phyloP scores from a whole-genome alignment of 2,888 invertebrate genomes.

The Napeogenes sylphis region DNA sequence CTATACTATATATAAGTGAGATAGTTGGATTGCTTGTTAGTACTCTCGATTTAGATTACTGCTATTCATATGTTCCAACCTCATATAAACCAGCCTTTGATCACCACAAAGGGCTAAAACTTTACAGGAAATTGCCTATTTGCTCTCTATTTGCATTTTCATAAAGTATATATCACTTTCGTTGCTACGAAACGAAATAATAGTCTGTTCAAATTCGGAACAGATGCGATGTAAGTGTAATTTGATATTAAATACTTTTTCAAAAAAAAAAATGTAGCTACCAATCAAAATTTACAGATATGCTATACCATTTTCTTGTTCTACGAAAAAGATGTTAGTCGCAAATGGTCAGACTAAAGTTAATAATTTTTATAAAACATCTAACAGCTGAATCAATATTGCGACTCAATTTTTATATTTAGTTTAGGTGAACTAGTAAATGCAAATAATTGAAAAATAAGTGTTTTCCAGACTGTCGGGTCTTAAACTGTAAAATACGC shows the following conservation, averaged over 20 bases:
- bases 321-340: no score
- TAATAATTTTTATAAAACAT: no score
- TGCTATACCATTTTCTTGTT: no score
- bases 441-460: neutral
- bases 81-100: neutral
- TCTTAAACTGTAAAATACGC: slow-evolving; percentile 4
- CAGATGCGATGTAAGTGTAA: no score
- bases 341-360: no score
- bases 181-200: no score
- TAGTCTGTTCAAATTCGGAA: no score
- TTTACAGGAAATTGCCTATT: slow-evolving; percentile 3
- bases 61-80: neutral
- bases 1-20: no score
- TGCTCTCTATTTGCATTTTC: neutral
- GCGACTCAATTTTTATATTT: neutral
- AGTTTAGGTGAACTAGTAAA: neutral
- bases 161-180: neutral
- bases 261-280: no score
- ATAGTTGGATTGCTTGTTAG: neutral
- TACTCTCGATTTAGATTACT: neutral
- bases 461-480: neutral
- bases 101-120: neutral
- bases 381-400: no score
- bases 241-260: no score
- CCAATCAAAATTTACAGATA: no score